Evolutionary conservation across 2,113 vertebrate genomes (phyloP).

Genomic region (Brachyhypopomus gauderio): DNA sequence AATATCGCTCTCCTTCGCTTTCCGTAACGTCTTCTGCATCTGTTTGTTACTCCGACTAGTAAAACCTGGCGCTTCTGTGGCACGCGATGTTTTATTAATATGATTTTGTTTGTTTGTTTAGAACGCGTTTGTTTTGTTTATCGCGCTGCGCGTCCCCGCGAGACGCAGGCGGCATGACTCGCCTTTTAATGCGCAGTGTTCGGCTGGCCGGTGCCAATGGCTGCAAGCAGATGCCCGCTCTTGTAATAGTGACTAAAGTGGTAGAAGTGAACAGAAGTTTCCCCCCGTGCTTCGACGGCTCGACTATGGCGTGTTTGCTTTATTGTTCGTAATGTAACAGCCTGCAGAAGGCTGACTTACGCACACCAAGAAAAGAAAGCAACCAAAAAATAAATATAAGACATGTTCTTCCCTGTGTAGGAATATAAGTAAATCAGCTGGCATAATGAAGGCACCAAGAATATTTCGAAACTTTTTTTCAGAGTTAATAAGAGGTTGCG

Average conservation of each 20-base stretch:
- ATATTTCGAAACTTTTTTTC: background rate
- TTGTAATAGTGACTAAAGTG: background rate
- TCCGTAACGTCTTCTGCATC: background rate
- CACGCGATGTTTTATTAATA: background rate
- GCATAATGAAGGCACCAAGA: background rate
- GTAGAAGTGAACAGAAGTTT: slow-evolving; percentile 33
- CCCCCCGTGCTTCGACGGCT: background rate
- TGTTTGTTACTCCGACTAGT: background rate
- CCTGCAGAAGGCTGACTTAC: background rate
- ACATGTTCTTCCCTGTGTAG: background rate
- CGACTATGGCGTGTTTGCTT: background rate
- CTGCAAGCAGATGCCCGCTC: background rate
- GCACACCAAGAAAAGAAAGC: background rate
- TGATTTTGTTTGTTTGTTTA: slow-evolving; percentile 1
- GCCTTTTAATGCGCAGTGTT: background rate
- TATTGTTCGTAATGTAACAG: slow-evolving; percentile 3
- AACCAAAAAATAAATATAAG: no score
- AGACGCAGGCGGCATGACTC: background rate
- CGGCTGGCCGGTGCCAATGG: background rate
- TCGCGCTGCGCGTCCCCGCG: background rate
- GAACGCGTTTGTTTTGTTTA: background rate
- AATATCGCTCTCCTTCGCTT: slow-evolving; percentile 38
- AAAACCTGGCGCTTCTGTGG: background rate
- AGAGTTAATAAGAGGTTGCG: background rate
- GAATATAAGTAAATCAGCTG: background rate